Conservation (phyloP, 2,888 invertebrate species). For the Tholera decimalis region DNA sequence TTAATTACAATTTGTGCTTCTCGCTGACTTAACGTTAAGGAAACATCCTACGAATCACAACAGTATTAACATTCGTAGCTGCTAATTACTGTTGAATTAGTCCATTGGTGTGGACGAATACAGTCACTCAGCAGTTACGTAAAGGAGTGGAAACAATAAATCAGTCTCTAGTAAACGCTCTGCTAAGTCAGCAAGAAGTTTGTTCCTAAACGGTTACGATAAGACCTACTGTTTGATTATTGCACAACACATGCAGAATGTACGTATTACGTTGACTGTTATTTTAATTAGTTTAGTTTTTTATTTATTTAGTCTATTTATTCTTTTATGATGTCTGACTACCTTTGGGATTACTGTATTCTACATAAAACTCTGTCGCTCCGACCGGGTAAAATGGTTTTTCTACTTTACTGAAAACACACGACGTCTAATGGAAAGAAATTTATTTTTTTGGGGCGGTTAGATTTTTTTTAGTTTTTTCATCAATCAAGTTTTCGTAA, state of each 20-base stretch:
- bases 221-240: constrained; percentile 85
- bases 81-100: constrained; percentile 31
- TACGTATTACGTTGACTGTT: constrained; percentile 85
- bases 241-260: constrained; percentile 89
- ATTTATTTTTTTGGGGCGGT: constrained; percentile 37
- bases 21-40: constrained; percentile 81
- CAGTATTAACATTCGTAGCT: constrained; percentile 62
- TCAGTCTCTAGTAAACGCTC: constrained; percentile 81
- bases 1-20: constrained; percentile 82
- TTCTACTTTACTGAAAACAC: constrained; percentile 52
- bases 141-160: constrained; percentile 67
- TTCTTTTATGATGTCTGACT: constrained; percentile 67
- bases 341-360: constrained; percentile 68
- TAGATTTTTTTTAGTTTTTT: constrained; percentile 35
- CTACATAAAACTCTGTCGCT: constrained; percentile 76
- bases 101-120: constrained; percentile 22
- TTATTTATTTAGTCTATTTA: constrained; percentile 72
- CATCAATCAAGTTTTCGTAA: constrained; percentile 5
- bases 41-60: constrained; percentile 68
- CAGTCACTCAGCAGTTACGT: constrained; percentile 36
- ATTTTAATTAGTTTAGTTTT: constrained; percentile 59
- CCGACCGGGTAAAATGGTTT: constrained; percentile 63
- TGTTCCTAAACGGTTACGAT: constrained; percentile 78
- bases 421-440: constrained; percentile 42
- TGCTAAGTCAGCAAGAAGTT: constrained; percentile 85